These are phyloP conservation scores for Natator depressus DNA, from an alignment of 2,113 vertebrate species.

Conservation along the genomic window DNA sequence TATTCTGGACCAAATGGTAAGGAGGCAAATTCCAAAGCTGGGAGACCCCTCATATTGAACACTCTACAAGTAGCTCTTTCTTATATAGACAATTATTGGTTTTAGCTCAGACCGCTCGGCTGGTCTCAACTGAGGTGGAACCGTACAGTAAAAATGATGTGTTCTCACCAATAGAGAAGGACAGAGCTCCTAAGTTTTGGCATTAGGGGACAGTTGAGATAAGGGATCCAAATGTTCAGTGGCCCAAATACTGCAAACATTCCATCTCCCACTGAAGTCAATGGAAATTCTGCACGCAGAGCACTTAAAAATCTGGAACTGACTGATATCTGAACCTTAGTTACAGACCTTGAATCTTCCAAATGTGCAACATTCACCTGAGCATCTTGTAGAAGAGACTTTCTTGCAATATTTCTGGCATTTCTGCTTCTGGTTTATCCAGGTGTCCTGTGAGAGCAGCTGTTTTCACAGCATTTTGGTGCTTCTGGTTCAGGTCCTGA, in stretches of 20 bases:
- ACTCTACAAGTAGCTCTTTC: neutral
- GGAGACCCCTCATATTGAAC: neutral
- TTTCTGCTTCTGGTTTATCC: neutral
- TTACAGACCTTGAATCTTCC: neutral
- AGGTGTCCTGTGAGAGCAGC: neutral
- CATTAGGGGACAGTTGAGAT: neutral
- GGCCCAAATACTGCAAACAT: neutral
- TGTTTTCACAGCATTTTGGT: neutral
- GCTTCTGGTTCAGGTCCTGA: neutral
- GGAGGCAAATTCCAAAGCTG: neutral
- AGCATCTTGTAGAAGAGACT: neutral
- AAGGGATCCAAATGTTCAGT: neutral
- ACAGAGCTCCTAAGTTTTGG: neutral
- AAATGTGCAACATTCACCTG: neutral
- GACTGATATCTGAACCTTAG: fast-evolving
- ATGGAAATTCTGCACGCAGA: neutral
- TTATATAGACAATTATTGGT: fast-evolving
- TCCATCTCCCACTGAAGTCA: neutral
- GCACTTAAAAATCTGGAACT: neutral
- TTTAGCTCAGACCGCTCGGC: neutral
- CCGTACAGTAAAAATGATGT: fast-evolving
- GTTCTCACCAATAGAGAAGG: neutral
- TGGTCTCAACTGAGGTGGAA: neutral
- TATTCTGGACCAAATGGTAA: neutral
- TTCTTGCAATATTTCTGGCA: neutral